Evolutionary conservation across 2,888 invertebrate species (phyloP).

Genomic region (Dichetophora obliterata): DNA sequence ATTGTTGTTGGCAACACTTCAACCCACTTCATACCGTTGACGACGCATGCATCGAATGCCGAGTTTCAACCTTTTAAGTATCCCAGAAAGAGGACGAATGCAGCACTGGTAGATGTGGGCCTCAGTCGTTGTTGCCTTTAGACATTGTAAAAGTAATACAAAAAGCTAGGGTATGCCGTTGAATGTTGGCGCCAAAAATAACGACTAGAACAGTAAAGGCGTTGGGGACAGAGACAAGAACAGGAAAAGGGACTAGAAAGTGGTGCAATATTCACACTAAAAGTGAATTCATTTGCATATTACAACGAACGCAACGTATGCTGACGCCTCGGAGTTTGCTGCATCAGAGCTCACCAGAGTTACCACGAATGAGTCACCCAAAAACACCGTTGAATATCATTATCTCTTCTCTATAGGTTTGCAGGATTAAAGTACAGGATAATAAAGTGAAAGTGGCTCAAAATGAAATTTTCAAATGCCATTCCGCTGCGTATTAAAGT

Average conservation of each 20-base stretch:
- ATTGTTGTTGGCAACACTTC: conserved; percentile 17
- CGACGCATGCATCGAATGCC: background rate
- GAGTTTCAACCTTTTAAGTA: no score
- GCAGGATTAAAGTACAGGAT: background rate
- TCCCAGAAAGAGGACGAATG: no score
- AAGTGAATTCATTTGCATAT: conserved; percentile 46
- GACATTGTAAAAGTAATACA: conserved; percentile 5
- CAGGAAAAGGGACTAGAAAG: background rate
- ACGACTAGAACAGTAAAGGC: background rate
- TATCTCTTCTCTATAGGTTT: background rate
- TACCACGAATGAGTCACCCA: background rate
- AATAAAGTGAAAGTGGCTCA: conserved; percentile 31
- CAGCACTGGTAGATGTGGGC: no score
- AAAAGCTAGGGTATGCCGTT: background rate
- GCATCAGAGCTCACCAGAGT: no score
- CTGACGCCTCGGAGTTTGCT: no score
- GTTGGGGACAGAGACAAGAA: background rate
- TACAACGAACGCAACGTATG: background rate
- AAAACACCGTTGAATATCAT: conserved; percentile 1
- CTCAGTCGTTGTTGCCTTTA: no score
- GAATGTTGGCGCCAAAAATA: background rate
- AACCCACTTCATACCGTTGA: background rate
- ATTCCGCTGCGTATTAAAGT: background rate
- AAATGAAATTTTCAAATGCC: conserved; percentile 19
- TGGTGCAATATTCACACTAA: conserved; percentile 35